phyloP scores from a whole-genome alignment of 2,888 invertebrate genomes.

The Cylindroiulus punctatus region DNA sequence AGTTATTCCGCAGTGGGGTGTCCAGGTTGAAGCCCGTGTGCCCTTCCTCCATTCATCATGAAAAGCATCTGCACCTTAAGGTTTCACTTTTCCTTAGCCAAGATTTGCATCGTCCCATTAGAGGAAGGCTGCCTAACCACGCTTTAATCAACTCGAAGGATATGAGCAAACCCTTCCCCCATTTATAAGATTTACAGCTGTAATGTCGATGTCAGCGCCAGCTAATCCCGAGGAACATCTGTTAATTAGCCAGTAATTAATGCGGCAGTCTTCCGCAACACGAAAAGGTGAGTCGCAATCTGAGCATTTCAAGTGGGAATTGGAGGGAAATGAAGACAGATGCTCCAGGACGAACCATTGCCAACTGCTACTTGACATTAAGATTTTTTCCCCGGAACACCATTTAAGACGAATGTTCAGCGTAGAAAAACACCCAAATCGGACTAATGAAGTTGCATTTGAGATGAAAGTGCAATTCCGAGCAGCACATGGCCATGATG shows the following conservation, averaged over 20 bases:
- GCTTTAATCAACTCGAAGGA: constrained; percentile 35
- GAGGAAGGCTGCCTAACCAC: constrained; percentile 14
- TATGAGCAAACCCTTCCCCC: neutral
- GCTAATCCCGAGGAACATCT: constrained; percentile 35
- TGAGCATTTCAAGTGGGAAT: constrained; percentile 16
- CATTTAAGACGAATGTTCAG: neutral
- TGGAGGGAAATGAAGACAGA: constrained; percentile 17
- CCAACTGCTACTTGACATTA: neutral
- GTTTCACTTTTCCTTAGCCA: neutral
- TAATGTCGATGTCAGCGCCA: constrained; percentile 35
- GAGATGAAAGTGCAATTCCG: neutral
- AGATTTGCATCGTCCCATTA: neutral
- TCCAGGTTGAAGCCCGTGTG: neutral
- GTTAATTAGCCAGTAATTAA: constrained; percentile 43
- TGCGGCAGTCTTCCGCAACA: neutral
- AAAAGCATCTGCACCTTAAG: neutral
- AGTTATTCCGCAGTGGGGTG: constrained; percentile 26
- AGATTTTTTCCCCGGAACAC: neutral
- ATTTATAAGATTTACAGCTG: constrained; percentile 32
- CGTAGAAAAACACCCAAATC: neutral
- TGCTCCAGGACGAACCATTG: neutral
- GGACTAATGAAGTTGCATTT: constrained; percentile 10
- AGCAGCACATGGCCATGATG: neutral
- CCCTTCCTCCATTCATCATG: constrained; percentile 16
- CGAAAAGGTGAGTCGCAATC: constrained; percentile 24